These are phyloP conservation scores for Hydrotaea diabolus DNA, from an alignment of 2,888 invertebrate genomes.

Conservation along the genomic window DNA sequence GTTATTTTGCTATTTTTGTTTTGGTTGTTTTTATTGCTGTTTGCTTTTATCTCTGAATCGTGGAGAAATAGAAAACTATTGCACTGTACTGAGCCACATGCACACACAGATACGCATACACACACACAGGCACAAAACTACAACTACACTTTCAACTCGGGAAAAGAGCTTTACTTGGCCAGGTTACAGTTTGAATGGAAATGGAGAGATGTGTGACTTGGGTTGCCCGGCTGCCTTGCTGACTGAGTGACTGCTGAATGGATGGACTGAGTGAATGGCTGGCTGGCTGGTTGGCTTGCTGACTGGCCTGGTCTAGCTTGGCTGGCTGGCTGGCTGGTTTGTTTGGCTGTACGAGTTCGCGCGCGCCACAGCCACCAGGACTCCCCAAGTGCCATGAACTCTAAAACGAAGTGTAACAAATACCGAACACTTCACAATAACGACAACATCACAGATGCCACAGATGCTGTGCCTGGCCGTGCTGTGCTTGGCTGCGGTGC, in stretches of 20 bases:
- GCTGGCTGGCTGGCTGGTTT: conserved; percentile 43
- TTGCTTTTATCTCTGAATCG: conserved; percentile 3
- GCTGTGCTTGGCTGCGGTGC: conserved; percentile 13
- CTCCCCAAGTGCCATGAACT: conserved; percentile 64
- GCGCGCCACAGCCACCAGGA: conserved; percentile 51
- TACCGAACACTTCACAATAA: conserved; percentile 62
- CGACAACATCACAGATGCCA: conserved; percentile 20
- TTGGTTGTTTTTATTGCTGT: neutral
- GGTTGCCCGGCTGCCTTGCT: neutral
- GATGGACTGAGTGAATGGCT: conserved; percentile 2
- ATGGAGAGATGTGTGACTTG: conserved; percentile 19
- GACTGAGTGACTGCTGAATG: conserved; percentile 24
- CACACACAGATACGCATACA: neutral
- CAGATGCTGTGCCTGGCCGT: neutral
- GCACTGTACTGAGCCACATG: neutral
- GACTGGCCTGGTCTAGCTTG: conserved; percentile 38
- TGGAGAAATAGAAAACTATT: conserved; percentile 15
- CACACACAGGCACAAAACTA: neutral
- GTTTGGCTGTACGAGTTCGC: conserved; percentile 48
- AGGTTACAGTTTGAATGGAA: conserved; percentile 22
- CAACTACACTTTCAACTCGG: neutral
- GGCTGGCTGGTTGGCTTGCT: conserved; percentile 38
- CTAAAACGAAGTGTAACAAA: conserved; percentile 67
- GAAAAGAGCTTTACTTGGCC: neutral
- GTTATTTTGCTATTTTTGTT: neutral